phyloP scores from a whole-genome alignment of 1,140 invertebrate species.

The Caenorhabditis tropicalis region DNA sequence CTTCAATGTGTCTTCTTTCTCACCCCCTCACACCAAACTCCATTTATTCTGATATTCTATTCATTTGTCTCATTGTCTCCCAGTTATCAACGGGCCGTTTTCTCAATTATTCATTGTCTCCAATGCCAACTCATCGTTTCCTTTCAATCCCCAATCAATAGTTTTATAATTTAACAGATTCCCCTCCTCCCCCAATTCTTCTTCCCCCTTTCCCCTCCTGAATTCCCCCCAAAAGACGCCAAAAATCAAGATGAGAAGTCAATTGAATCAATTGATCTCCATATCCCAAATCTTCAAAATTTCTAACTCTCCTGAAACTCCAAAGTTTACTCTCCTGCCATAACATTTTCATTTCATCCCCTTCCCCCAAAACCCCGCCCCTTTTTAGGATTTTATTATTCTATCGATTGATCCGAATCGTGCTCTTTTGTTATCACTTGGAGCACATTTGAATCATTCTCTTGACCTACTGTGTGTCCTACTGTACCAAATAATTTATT shows the following conservation, averaged over 20 bases:
- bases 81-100: constrained; percentile 28
- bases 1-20: background rate
- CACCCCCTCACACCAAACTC: background rate
- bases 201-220: too few relatives aligned
- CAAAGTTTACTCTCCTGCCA: background rate
- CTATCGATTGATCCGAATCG: too few relatives aligned
- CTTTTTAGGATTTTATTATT: too few relatives aligned
- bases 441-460: background rate
- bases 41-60: background rate
- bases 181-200: too few relatives aligned
- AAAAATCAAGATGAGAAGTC: background rate
- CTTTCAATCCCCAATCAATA: background rate
- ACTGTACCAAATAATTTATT: constrained; percentile 2
- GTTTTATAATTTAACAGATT: background rate
- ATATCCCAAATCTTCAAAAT: background rate
- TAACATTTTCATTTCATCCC: background rate
- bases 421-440: too few relatives aligned
- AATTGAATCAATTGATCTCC: background rate
- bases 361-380: background rate
- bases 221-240: background rate
- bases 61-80: background rate
- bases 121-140: background rate
- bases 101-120: background rate
- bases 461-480: background rate
- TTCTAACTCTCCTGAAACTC: background rate